phyloP scores from a whole-genome alignment of 2,888 invertebrate genomes.

The Laspeyria flexula region DNA sequence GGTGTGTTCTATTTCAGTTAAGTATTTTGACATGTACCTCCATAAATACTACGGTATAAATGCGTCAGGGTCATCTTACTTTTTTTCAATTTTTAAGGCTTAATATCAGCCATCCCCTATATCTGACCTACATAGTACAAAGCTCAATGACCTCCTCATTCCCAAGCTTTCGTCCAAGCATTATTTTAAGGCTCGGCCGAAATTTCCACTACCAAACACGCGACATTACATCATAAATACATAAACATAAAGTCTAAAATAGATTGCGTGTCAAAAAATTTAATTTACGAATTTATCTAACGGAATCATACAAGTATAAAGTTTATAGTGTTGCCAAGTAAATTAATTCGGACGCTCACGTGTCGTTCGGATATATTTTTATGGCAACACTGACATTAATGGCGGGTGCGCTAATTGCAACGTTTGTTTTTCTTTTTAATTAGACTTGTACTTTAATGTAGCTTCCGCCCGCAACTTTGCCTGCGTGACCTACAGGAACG shows the following conservation, averaged over 20 bases:
- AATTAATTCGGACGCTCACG: conserved; percentile 64
- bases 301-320: conserved; percentile 81
- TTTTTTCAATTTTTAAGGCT: too few species aligned
- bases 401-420: conserved; percentile 45
- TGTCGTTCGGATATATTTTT: conserved; percentile 50
- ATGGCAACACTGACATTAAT: conserved; percentile 53
- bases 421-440: conserved; percentile 46
- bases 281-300: conserved; percentile 84
- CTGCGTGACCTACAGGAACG: too few species aligned
- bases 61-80: too few species aligned
- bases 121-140: conserved; percentile 73
- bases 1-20: too few species aligned
- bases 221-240: conserved; percentile 49
- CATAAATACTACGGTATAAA: too few species aligned
- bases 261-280: conserved; percentile 55
- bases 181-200: conserved; percentile 76
- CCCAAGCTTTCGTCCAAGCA: conserved; percentile 60
- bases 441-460: conserved; percentile 16
- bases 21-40: too few species aligned
- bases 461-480: too few species aligned
- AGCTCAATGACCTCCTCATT: conserved; percentile 68
- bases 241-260: conserved; percentile 50
- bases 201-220: conserved; percentile 46
- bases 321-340: conserved; percentile 75
- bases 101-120: conserved; percentile 52